phyloP scores from a whole-genome alignment of 2,797 vertebrate species.

The Columba guinea region DNA sequence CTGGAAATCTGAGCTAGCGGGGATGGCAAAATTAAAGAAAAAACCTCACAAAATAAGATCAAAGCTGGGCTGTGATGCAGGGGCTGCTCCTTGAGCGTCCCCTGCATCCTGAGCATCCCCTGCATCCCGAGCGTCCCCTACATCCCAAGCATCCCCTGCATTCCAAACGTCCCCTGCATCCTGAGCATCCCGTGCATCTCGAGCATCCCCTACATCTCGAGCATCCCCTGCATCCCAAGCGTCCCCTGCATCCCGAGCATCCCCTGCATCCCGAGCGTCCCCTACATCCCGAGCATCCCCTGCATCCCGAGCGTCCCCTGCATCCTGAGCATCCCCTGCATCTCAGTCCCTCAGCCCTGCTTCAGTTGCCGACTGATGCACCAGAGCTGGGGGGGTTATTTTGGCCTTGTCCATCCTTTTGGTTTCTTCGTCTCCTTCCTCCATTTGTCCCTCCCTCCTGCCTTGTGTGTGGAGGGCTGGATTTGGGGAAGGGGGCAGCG shows the following conservation, averaged over 20 bases:
- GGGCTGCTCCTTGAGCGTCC: not conserved
- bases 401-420: not conserved
- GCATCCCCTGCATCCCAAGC: no score
- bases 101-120: no score
- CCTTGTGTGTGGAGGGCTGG: not conserved
- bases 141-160: no score
- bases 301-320: no score
- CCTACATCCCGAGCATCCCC: no score
- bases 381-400: not conserved
- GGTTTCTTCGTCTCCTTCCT: not conserved
- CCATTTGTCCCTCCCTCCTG: not conserved
- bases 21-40: not conserved
- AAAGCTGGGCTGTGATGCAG: not conserved
- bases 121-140: no score
- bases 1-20: not conserved
- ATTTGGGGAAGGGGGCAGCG: not conserved
- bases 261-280: no score
- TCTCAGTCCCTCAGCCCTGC: not conserved
- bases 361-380: accelerated
- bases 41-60: not conserved
- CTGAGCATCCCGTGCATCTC: no score
- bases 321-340: no score
- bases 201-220: no score
- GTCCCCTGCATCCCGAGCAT: no score
- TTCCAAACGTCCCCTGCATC: no score